These are phyloP conservation scores for Calidris pugnax DNA, from an alignment of 2,113 vertebrate genomes.

Conservation along the genomic window DNA sequence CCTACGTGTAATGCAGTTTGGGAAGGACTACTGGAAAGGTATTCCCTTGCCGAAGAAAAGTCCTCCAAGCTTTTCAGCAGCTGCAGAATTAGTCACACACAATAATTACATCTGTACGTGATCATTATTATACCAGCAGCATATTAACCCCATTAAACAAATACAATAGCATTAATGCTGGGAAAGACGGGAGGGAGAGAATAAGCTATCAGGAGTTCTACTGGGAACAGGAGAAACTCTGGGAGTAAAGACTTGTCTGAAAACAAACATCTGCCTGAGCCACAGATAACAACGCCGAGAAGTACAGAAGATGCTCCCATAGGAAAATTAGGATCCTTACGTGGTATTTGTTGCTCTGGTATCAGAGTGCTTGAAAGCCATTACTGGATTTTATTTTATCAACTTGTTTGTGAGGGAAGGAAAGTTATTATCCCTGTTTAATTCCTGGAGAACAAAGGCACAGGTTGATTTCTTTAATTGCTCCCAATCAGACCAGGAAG, in stretches of 20 bases:
- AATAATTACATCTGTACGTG: constrained; percentile 63
- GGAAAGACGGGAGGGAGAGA: constrained; percentile 15
- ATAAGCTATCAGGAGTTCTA: background rate
- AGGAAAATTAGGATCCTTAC: background rate
- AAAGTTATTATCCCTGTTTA: background rate
- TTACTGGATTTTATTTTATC: background rate
- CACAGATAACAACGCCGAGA: background rate
- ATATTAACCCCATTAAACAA: constrained; percentile 74
- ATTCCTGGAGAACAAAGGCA: background rate
- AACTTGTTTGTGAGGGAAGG: background rate
- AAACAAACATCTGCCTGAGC: background rate
- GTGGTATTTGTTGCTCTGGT: background rate
- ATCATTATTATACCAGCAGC: constrained; percentile 64
- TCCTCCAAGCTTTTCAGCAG: constrained; percentile 48
- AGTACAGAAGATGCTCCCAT: background rate
- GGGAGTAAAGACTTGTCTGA: background rate
- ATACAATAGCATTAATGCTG: constrained; percentile 50
- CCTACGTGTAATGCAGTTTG: constrained; percentile 22
- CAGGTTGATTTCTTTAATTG: background rate
- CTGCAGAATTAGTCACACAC: constrained; percentile 57
- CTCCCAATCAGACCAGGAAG: background rate
- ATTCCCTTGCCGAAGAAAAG: constrained; percentile 26
- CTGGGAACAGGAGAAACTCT: background rate
- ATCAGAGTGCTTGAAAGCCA: background rate
- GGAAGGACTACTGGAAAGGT: constrained; percentile 54